A percentile compares a stretch with the other conserved stretches of the same genome.
Conservation (phyloP, 2,888 invertebrate genomes). For the Acanthosepion lycidas region DNA sequence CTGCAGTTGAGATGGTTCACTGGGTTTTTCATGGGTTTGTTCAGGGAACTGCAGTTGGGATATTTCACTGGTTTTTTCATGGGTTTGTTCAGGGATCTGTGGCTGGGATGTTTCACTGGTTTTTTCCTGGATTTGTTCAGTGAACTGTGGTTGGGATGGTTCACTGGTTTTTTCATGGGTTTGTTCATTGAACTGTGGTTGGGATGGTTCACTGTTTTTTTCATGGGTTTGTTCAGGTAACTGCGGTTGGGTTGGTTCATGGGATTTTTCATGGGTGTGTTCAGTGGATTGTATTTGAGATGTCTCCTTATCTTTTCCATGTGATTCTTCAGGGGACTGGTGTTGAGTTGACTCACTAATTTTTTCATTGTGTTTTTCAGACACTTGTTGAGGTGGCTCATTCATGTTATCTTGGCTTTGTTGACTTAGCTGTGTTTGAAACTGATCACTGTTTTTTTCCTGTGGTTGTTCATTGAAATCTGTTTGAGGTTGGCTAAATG, state of each 20-base stretch:
- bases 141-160: not conserved
- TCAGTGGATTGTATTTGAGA: too few relatives aligned
- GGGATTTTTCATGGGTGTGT: too few relatives aligned
- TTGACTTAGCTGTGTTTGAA: not conserved
- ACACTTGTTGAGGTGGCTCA: not conserved
- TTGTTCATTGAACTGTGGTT: not conserved
- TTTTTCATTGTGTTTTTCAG: not conserved
- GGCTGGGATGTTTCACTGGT: not conserved
- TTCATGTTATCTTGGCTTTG: not conserved
- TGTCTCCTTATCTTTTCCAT: not conserved
- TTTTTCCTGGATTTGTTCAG: not conserved
- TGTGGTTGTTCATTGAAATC: not conserved
- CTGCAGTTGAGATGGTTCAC: not conserved
- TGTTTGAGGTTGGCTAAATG: too few relatives aligned
- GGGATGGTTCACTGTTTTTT: not conserved
- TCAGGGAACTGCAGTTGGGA: not conserved
- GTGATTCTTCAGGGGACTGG: not conserved
- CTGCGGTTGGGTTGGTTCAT: not conserved
- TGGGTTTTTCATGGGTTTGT: not conserved
- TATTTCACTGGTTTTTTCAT: not conserved
- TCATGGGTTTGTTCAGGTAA: not conserved
- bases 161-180: not conserved
- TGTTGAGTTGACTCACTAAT: not conserved
- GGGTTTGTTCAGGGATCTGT: not conserved
- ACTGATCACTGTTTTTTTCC: not conserved